phyloP scores from a whole-genome alignment of 2,113 vertebrate genomes.

The Phaethon lepturus region DNA sequence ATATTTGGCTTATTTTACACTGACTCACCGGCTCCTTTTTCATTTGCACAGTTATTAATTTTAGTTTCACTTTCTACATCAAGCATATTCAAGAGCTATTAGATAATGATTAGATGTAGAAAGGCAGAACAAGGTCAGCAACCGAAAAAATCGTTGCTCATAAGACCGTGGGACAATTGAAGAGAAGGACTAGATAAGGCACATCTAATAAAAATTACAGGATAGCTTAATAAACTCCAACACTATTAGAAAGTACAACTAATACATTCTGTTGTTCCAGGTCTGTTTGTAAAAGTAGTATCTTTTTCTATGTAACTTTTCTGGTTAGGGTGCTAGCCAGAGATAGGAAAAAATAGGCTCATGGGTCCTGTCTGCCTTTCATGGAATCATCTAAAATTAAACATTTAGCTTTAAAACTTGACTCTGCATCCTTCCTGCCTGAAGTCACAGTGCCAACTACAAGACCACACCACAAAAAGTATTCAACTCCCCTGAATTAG shows the following conservation, averaged over 20 bases:
- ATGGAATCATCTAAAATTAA: neutral
- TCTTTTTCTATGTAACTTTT: neutral
- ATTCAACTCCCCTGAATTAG: neutral
- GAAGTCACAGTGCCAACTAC: neutral
- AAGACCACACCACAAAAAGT: neutral
- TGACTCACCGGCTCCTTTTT: neutral
- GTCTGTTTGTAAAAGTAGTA: neutral
- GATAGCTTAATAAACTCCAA: neutral
- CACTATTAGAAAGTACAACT: neutral
- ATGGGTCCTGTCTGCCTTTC: neutral
- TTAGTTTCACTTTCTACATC: neutral
- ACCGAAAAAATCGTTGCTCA: neutral
- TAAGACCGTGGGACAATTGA: neutral
- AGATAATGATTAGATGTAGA: neutral
- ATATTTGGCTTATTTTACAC: accelerated
- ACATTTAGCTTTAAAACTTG: neutral
- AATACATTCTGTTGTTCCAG: neutral
- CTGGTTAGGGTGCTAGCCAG: neutral
- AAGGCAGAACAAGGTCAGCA: neutral
- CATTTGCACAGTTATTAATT: neutral
- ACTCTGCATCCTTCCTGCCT: neutral
- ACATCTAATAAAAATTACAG: neutral
- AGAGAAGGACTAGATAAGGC: neutral
- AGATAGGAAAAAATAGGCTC: neutral
- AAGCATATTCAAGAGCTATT: neutral